Conservation (phyloP, 2,113 vertebrate genomes). For the Limanda limanda region DNA sequence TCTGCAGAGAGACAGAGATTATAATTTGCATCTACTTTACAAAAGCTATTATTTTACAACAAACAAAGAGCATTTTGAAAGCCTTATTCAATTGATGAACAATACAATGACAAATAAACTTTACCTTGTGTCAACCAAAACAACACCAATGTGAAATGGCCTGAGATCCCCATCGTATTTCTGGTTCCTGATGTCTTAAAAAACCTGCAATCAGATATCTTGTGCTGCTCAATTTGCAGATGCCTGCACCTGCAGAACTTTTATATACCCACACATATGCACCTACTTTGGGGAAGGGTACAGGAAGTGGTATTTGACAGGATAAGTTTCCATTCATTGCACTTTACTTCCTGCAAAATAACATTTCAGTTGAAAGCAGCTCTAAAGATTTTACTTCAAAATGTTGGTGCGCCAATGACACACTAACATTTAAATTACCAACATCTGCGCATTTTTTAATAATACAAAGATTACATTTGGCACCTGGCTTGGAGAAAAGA, state of each 20-base stretch:
- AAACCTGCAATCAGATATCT: conserved; percentile 11
- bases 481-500: not conserved
- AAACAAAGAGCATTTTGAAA: not conserved
- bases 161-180: conserved; percentile 45
- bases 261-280: conserved; percentile 22
- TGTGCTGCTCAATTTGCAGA: conserved; percentile 1
- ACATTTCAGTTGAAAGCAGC: conserved; percentile 1
- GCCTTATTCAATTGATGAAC: not conserved
- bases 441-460: not conserved
- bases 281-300: not conserved
- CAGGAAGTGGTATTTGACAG: conserved; percentile 72
- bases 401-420: not conserved
- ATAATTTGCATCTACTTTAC: not conserved
- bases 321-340: conserved; percentile 58
- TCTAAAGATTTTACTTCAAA: not conserved
- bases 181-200: conserved; percentile 16
- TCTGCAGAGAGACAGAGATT: conserved; percentile 59
- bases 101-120: not conserved
- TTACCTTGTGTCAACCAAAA: conserved; percentile 70
- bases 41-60: not conserved
- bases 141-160: conserved; percentile 57
- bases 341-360: conserved; percentile 56
- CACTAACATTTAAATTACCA: not conserved
- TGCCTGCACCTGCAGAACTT: conserved; percentile 47
- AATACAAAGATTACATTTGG: not conserved